These are phyloP conservation scores for Dasyurus viverrinus DNA, from an alignment of 2,113 vertebrate species.

Conservation along the genomic window DNA sequence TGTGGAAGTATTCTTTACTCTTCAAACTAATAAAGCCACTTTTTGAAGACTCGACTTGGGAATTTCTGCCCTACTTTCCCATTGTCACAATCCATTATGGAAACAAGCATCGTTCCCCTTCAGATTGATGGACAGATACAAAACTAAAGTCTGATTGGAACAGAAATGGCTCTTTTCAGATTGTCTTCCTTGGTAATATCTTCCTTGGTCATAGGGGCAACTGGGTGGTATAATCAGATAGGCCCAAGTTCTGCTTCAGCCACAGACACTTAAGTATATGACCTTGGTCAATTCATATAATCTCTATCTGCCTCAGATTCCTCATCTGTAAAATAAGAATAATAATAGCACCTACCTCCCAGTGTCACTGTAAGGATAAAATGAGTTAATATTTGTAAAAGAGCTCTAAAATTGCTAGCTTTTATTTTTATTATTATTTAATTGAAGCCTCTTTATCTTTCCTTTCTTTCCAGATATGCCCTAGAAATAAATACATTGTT, in stretches of 20 bases:
- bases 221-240: neutral
- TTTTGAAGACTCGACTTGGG: neutral
- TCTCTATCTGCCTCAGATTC: neutral
- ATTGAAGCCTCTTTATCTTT: neutral
- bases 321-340: neutral
- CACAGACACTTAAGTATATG: neutral
- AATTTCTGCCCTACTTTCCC: neutral
- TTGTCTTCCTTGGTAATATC: neutral
- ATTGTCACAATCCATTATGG: neutral
- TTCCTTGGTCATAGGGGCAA: neutral
- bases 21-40: neutral
- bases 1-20: no score
- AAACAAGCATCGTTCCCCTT: neutral
- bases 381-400: neutral
- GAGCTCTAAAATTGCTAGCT: no score
- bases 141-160: neutral
- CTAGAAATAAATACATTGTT: neutral
- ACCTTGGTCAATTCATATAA: neutral
- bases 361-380: neutral
- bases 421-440: neutral
- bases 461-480: neutral
- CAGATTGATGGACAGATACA: neutral
- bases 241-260: neutral
- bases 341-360: neutral
- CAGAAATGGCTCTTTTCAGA: neutral